phyloP scores from a whole-genome alignment of 2,888 invertebrate genomes.

The Eristalinus aeneus region DNA sequence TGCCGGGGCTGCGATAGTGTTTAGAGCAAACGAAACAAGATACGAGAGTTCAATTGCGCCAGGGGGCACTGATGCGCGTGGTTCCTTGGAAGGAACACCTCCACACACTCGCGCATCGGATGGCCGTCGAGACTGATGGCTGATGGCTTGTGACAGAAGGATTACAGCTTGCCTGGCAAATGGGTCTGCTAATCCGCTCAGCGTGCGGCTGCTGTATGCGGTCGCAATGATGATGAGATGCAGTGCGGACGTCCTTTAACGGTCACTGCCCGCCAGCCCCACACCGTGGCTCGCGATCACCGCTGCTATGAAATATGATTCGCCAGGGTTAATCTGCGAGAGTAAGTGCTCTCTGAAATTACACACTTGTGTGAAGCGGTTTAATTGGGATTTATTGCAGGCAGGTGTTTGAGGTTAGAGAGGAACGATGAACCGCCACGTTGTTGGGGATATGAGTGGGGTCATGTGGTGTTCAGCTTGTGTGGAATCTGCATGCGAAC shows the following conservation, averaged over 20 bases:
- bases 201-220: conserved; percentile 65
- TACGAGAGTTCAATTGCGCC: conserved; percentile 54
- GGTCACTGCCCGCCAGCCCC: conserved; percentile 33
- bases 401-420: conserved; percentile 62
- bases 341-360: conserved; percentile 65
- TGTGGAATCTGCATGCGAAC: neutral
- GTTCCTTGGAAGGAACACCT: conserved; percentile 1
- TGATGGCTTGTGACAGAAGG: conserved; percentile 69
- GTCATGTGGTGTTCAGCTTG: neutral
- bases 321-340: conserved; percentile 53
- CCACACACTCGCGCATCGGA: neutral
- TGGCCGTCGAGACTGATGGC: conserved; percentile 58
- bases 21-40: conserved; percentile 66
- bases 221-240: conserved; percentile 44
- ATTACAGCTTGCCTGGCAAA: conserved; percentile 68
- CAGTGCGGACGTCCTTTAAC: conserved; percentile 48
- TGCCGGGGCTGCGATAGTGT: conserved; percentile 66
- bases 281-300: neutral
- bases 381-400: conserved; percentile 69
- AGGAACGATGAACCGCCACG: conserved; percentile 33
- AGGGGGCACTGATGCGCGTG: conserved; percentile 47
- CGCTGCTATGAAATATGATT: conserved; percentile 63
- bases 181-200: conserved; percentile 56
- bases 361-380: conserved; percentile 63
- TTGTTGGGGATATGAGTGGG: neutral